These are phyloP conservation scores for Sarcophaga rosellei DNA, from an alignment of 2,888 invertebrate genomes.

Conservation along the genomic window DNA sequence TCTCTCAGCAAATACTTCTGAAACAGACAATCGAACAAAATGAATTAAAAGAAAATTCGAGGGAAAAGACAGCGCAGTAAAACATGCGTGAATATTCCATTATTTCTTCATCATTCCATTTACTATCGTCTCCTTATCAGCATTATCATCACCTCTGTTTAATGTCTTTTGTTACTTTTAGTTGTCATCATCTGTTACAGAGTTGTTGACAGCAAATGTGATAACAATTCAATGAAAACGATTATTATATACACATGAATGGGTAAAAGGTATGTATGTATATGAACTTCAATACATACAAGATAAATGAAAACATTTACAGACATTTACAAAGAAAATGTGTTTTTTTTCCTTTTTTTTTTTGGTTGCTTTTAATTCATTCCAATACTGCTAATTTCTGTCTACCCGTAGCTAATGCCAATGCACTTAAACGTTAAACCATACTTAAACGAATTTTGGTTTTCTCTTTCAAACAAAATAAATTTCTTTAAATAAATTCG, in stretches of 20 bases:
- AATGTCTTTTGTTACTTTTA: not conserved
- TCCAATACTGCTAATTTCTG: not conserved
- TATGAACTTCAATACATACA: no score
- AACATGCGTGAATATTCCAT: conserved; percentile 41
- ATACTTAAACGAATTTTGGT: no score
- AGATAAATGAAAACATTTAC: not conserved
- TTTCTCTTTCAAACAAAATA: no score
- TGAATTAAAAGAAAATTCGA: no score
- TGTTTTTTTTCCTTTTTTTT: not conserved
- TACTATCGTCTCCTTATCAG: conserved; percentile 12
- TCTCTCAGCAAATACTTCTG: conserved; percentile 43
- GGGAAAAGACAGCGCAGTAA: conserved; percentile 31
- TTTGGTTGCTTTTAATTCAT: no score
- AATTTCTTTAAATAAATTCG: no score
- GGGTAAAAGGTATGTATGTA: not conserved
- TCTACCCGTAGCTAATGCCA: conserved; percentile 21
- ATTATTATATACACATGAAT: conserved; percentile 27
- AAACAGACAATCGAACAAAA: conserved; percentile 33
- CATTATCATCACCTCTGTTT: conserved; percentile 11
- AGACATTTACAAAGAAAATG: not conserved
- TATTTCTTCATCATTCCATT: conserved; percentile 28
- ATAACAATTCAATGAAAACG: conserved; percentile 53
- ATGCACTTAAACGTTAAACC: conserved; percentile 7
- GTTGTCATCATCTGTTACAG: conserved; percentile 33
- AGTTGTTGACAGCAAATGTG: conserved; percentile 52